phyloP scores from a whole-genome alignment of 2,113 vertebrate genomes.

The Mirza zaza region DNA sequence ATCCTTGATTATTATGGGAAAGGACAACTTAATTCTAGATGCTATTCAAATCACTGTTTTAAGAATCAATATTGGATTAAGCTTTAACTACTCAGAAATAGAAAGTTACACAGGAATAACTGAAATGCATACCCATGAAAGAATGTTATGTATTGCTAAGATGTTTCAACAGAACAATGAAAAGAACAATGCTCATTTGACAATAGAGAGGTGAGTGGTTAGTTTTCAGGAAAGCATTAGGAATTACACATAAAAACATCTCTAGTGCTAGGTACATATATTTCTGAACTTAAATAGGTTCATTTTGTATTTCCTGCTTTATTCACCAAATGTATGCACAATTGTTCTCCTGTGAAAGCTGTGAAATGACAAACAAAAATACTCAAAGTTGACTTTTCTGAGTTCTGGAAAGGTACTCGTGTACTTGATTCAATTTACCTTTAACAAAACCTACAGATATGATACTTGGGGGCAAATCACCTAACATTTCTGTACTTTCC shows the following conservation, averaged over 20 bases:
- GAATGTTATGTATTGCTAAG: background rate
- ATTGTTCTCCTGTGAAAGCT: background rate
- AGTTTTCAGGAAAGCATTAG: background rate
- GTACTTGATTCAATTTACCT: background rate
- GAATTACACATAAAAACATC: background rate
- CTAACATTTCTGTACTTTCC: background rate
- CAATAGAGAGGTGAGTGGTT: background rate
- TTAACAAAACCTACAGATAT: background rate
- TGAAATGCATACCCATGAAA: background rate
- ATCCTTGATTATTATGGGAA: background rate
- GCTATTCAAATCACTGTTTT: background rate
- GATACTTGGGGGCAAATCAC: background rate
- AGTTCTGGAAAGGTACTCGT: background rate
- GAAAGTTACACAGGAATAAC: background rate
- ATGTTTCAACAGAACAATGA: background rate
- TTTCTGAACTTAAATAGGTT: background rate
- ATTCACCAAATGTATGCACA: background rate
- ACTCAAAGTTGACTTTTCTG: background rate
- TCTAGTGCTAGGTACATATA: background rate
- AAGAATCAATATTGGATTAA: background rate
- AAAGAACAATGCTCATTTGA: background rate
- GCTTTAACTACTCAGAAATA: background rate
- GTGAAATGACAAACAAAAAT: background rate
- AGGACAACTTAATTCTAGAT: background rate
- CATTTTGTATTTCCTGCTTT: background rate